These are phyloP conservation scores for Cantharis flavilabris DNA, from an alignment of 2,888 invertebrate genomes.

Conservation along the genomic window DNA sequence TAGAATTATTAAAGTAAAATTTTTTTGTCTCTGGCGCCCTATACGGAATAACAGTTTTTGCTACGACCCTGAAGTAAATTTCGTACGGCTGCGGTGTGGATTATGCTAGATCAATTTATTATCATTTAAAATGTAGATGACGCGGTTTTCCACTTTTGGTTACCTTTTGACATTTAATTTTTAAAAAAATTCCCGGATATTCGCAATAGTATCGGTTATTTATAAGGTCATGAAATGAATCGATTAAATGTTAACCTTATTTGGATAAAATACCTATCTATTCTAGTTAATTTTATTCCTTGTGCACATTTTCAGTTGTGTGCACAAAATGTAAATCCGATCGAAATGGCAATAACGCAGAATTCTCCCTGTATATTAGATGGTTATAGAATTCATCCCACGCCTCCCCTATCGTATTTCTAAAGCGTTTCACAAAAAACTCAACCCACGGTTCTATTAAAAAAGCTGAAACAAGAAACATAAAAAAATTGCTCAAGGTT, in stretches of 20 bases:
- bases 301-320: not conserved
- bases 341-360: not conserved
- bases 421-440: constrained; percentile 22
- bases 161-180: constrained; percentile 1
- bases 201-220: not conserved
- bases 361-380: constrained; percentile 12
- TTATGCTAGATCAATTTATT: not conserved
- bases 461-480: constrained; percentile 38
- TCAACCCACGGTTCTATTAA: constrained; percentile 7
- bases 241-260: not conserved
- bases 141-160: not conserved
- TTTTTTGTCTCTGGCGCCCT: not conserved
- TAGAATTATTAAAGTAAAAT: not conserved
- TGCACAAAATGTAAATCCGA: not conserved
- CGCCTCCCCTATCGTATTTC: constrained; percentile 23
- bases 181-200: not conserved
- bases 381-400: constrained; percentile 5
- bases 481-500: constrained; percentile 44
- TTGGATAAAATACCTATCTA: not conserved
- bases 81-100: not conserved
- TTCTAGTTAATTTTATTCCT: not conserved
- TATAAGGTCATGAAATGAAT: not conserved
- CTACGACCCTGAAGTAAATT: not conserved
- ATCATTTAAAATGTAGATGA: not conserved
- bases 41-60: not conserved